Conservation (phyloP, 1,140 invertebrate species). For the Drosophila ohnishii region DNA sequence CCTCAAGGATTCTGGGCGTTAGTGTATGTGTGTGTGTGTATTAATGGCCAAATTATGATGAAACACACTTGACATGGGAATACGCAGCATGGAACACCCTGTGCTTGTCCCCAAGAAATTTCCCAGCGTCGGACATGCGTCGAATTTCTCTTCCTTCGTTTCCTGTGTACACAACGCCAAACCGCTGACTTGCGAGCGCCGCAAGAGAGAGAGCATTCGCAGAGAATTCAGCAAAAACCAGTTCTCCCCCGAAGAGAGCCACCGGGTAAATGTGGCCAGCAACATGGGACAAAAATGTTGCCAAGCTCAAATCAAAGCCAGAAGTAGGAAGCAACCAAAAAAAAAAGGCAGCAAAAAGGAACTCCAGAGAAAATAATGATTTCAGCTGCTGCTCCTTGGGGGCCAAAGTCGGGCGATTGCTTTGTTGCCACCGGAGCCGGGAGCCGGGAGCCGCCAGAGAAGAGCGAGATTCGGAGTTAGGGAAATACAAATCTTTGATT, state of each 20-base stretch:
- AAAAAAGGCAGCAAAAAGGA: neutral
- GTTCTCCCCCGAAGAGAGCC: slow-evolving; percentile 22
- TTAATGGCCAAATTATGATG: slow-evolving; percentile 76
- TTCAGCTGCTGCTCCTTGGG: slow-evolving; percentile 44
- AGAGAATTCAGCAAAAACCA: slow-evolving; percentile 14
- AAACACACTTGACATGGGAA: slow-evolving; percentile 67
- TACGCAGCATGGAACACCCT: slow-evolving; percentile 41
- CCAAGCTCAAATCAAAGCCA: slow-evolving; percentile 12
- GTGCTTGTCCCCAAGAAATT: slow-evolving; percentile 37
- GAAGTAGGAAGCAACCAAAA: neutral
- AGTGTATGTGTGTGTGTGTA: slow-evolving; percentile 32
- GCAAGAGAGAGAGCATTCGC: neutral
- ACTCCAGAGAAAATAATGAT: slow-evolving; percentile 23
- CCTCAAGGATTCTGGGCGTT: slow-evolving; percentile 35
- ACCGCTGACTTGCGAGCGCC: slow-evolving; percentile 18
- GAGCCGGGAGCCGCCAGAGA: neutral
- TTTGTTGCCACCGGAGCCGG: slow-evolving; percentile 14
- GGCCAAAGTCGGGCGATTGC: slow-evolving; percentile 17
- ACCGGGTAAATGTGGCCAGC: slow-evolving; percentile 30
- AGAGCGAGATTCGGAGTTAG: slow-evolving; percentile 22
- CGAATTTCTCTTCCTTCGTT: slow-evolving; percentile 52
- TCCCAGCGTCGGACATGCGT: slow-evolving; percentile 35
- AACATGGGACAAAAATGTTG: slow-evolving; percentile 10
- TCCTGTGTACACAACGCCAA: slow-evolving; percentile 48
- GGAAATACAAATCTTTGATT: slow-evolving; percentile 78